phyloP scores from a whole-genome alignment of 2,888 invertebrate species.

The Heliconius sara region DNA sequence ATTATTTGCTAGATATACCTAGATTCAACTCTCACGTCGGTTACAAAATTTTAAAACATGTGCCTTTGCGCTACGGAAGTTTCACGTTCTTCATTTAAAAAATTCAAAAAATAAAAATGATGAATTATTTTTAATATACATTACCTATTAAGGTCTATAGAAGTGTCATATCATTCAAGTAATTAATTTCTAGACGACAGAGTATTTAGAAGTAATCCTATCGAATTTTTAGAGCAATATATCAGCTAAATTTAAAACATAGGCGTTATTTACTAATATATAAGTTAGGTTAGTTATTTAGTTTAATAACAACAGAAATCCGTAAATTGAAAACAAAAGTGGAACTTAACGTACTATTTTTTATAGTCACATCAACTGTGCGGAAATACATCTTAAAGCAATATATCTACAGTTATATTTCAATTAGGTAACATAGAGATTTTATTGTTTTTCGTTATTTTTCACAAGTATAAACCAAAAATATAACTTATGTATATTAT shows the following conservation, averaged over 20 bases:
- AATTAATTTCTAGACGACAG: too few species aligned
- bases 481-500: background rate
- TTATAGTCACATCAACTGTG: background rate
- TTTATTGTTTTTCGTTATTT: background rate
- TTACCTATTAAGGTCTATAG: background rate
- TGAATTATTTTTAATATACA: background rate
- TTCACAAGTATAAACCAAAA: background rate
- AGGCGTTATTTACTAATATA: background rate
- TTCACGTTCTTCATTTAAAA: too few species aligned
- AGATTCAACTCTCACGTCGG: too few species aligned
- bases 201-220: background rate
- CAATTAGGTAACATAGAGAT: background rate
- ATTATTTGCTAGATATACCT: too few species aligned
- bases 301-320: background rate
- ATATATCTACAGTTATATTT: too few species aligned
- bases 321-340: background rate
- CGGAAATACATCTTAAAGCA: too few species aligned
- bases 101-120: background rate
- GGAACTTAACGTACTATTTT: background rate
- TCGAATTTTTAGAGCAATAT: background rate
- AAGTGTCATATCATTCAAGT: background rate
- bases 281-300: too few species aligned
- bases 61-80: too few species aligned
- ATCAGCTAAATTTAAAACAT: background rate
- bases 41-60: too few species aligned